Evolutionary conservation across 2,113 vertebrate species (phyloP).

Genomic region (Erythrocebus patas): DNA sequence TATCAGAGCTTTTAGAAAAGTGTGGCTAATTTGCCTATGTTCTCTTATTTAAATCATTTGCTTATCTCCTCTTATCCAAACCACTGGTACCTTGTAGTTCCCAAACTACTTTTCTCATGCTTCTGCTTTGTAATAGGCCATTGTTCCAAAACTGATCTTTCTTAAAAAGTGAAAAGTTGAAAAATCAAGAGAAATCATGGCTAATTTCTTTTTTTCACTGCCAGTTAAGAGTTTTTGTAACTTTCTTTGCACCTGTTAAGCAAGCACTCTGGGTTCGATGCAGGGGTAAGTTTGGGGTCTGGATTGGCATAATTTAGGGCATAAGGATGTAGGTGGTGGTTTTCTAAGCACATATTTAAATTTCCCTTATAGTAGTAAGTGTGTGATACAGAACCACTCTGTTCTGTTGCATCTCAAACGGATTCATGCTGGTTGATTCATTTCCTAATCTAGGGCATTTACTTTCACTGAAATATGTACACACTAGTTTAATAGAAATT

Average conservation of each 20-base stretch:
- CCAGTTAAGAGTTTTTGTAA: not conserved
- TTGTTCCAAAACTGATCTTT: not conserved
- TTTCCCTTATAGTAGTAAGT: not conserved
- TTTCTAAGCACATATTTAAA: constrained; percentile 1
- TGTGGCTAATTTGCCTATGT: not conserved
- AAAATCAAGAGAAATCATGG: not conserved
- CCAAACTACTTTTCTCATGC: not conserved
- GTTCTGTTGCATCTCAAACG: not conserved
- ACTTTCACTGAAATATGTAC: not conserved
- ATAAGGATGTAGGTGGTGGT: not conserved
- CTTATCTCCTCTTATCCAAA: not conserved
- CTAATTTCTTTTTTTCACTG: not conserved
- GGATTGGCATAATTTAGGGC: not conserved
- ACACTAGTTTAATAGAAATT: constrained; percentile 27
- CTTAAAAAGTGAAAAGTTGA: not conserved
- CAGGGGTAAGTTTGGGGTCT: not conserved
- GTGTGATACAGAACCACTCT: not conserved
- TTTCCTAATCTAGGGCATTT: constrained; percentile 42
- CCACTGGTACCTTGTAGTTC: not conserved
- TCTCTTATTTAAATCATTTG: not conserved
- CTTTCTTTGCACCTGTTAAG: not conserved
- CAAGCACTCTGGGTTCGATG: not conserved
- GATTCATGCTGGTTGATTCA: constrained; percentile 36
- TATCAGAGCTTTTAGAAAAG: not conserved
- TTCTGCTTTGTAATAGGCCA: not conserved